Conservation (phyloP, 2,888 invertebrate genomes). For the Rhagium mordax region DNA sequence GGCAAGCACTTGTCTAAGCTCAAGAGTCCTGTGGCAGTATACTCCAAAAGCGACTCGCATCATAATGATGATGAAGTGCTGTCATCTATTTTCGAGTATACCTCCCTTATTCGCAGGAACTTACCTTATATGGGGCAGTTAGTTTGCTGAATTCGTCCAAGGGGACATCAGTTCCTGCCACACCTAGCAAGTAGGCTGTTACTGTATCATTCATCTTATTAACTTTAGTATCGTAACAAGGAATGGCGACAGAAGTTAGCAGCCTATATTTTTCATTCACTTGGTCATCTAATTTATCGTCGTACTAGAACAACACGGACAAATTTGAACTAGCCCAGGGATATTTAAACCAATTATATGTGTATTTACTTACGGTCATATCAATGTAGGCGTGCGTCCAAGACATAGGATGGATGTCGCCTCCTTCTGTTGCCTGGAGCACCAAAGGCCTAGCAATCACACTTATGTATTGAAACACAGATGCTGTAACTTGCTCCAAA, state of each 20-base stretch:
- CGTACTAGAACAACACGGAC: slow-evolving; percentile 58
- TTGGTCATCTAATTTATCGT: slow-evolving; percentile 60
- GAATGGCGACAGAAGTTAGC: slow-evolving; percentile 93
- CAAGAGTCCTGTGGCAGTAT: no score
- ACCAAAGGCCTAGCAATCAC: slow-evolving; percentile 92
- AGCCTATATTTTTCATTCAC: slow-evolving; percentile 75
- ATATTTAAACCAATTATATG: no score
- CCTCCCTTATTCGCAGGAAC: no score
- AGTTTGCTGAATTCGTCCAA: slow-evolving; percentile 92
- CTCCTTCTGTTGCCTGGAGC: slow-evolving; percentile 78
- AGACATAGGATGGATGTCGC: slow-evolving; percentile 88
- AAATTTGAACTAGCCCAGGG: no score
- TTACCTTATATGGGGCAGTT: slow-evolving; percentile 88
- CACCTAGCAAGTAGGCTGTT: slow-evolving; percentile 88
- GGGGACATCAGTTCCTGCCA: slow-evolving; percentile 96
- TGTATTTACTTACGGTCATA: slow-evolving; percentile 81
- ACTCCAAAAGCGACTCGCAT: no score
- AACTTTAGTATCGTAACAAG: slow-evolving; percentile 87
- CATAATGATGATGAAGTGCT: no score
- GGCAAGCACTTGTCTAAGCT: no score
- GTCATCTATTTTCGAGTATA: no score
- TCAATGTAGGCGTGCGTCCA: slow-evolving; percentile 98
- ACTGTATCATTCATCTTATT: slow-evolving; percentile 74
- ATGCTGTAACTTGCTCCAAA: slow-evolving; percentile 95
- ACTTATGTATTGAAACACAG: slow-evolving; percentile 96